phyloP scores from a whole-genome alignment of 2,113 vertebrate genomes.

The Pelecanoides urinatrix region DNA sequence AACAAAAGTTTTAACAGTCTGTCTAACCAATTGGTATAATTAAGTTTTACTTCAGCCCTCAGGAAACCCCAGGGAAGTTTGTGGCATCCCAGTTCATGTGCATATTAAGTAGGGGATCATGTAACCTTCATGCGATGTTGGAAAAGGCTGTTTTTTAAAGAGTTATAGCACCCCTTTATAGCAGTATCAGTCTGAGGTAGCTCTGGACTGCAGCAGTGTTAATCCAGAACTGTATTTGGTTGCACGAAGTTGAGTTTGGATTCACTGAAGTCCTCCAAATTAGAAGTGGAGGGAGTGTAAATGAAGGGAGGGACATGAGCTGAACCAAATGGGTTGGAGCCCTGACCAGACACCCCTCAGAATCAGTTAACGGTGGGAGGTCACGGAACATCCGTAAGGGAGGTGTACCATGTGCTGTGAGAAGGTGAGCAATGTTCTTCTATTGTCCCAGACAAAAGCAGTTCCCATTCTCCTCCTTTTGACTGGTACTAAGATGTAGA shows the following conservation, averaged over 20 bases:
- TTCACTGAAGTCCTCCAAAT: not conserved
- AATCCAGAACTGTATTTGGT: not conserved
- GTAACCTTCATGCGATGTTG: slow-evolving; percentile 39
- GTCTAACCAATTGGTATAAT: slow-evolving; percentile 55
- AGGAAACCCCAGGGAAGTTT: slow-evolving; percentile 43
- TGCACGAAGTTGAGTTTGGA: not conserved
- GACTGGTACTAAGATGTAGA: not conserved
- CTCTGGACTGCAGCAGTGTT: not conserved
- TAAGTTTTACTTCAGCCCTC: slow-evolving; percentile 61
- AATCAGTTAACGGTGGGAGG: accelerated
- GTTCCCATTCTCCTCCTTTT: not conserved
- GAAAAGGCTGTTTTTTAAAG: not conserved
- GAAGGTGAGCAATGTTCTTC: not conserved
- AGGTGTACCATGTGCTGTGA: not conserved
- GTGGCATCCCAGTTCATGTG: slow-evolving; percentile 49
- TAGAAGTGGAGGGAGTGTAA: not conserved
- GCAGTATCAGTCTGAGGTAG: not conserved
- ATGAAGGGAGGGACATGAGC: not conserved
- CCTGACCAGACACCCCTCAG: not conserved
- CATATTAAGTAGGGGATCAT: slow-evolving; percentile 66
- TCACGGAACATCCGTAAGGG: not conserved
- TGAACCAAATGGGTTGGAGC: not conserved
- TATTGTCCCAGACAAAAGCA: no score
- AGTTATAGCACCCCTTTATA: not conserved
- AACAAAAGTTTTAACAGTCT: slow-evolving; percentile 58